A percentile compares a stretch with the other conserved stretches of the same genome.
Evolutionary conservation across 2,797 vertebrate species (phyloP).

Genomic region (Trachurus trachurus): DNA sequence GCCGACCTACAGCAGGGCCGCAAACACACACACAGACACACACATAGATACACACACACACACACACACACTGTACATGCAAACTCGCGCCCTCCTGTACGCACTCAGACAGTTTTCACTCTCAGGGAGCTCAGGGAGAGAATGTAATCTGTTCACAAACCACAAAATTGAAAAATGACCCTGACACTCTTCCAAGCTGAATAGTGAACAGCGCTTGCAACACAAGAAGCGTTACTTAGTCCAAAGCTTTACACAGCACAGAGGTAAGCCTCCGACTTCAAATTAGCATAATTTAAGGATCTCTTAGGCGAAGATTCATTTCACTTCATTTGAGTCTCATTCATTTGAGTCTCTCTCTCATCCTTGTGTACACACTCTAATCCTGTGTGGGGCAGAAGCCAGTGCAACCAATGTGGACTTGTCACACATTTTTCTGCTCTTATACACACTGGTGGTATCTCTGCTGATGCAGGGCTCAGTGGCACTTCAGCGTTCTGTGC

Average conservation of each 20-base stretch:
- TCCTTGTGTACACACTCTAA: constrained; percentile 13
- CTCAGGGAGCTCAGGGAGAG: constrained; percentile 56
- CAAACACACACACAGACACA: constrained; percentile 27
- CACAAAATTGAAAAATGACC: constrained; percentile 81
- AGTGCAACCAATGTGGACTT: constrained; percentile 4
- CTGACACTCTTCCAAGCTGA: constrained; percentile 72
- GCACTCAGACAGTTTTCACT: constrained; percentile 50
- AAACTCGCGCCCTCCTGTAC: constrained; percentile 36
- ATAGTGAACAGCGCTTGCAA: constrained; percentile 67
- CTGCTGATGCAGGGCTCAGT: too few species aligned
- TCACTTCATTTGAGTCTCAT: constrained; percentile 1
- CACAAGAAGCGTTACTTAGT: constrained; percentile 63
- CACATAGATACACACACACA: not conserved
- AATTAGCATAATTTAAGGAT: constrained; percentile 61
- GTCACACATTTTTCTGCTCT: too few species aligned
- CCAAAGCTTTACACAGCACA: constrained; percentile 47
- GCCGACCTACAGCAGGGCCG: constrained; percentile 32
- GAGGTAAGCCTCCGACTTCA: constrained; percentile 56
- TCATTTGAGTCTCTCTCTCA: constrained; percentile 14
- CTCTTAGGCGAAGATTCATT: constrained; percentile 35
- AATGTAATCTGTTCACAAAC: constrained; percentile 81
- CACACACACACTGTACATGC: too few species aligned
- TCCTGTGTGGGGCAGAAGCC: constrained; percentile 14
- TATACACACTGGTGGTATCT: too few species aligned
- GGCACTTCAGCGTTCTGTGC: too few species aligned